Base-by-base conservation (phyloP, 2,888 invertebrate species). In the Clostera curtula region DNA sequence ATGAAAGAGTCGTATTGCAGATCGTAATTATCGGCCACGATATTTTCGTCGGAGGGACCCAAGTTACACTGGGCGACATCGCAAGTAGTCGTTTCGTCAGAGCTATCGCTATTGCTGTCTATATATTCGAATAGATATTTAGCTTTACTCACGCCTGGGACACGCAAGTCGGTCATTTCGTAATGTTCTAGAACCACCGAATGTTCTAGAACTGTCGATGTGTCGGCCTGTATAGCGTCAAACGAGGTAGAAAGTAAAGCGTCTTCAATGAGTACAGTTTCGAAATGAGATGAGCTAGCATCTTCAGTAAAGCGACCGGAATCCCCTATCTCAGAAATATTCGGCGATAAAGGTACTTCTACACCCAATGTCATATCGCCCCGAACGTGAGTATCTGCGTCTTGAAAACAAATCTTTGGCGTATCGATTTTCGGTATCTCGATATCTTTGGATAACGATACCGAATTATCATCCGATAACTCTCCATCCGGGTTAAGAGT, bases 1-100 rank as follows among this genome's bases (percentile, higher is more conserved):
- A 85, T 72, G 55, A 80, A 80, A 40, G 84, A 84, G 51, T 85
- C 84, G 42, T 85, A 85, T 43, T 85, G 84, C 24, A 80, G 50
- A 40, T 85, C 85, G 39, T 68, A 72, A 47, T 59, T 58, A 41
- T 79, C 80, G 32, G 65, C 66, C 16, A 68, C 43, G 16, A 61
- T 49, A 11, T 57, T 50, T 25, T 73, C 72, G n/a, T 71, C 71
- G 3, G 40, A 23, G 12, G 57, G 56, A 7, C 45, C 31, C 27
- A 52, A 43, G 31, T 34, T 33, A 31, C 44, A 52, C n/a, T 50
- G 25, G 24, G 58, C 52, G 15, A 44, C 50, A 27, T 77, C 76
- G 40, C 72, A 73, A 2, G 74, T 62, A 2, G 72, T 75, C n/a
- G 79, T 77, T 21, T 60, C 52, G 24, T 74, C 80, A 1, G 79